Conservation (phyloP, 2,797 vertebrate genomes). For the Echiichthys vipera region DNA sequence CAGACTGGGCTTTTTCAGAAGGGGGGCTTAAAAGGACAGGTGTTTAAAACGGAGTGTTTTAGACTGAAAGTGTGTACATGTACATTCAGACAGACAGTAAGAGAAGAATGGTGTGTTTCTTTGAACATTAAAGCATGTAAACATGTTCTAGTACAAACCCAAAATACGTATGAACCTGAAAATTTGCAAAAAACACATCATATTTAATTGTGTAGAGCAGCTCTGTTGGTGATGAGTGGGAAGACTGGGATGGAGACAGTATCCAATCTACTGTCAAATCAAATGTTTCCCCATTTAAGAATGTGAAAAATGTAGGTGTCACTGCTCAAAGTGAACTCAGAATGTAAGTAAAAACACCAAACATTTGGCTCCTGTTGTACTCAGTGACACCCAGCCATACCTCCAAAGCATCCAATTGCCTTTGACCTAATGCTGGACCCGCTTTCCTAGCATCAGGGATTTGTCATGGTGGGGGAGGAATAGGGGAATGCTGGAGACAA, state of each 20-base stretch:
- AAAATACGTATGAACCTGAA: too few species aligned
- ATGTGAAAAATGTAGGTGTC: constrained; percentile 56
- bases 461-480: constrained; percentile 34
- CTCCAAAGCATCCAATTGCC: constrained; percentile 11
- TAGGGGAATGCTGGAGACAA: constrained; percentile 58
- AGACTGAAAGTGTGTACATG: too few species aligned
- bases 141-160: too few species aligned
- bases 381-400: background rate
- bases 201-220: background rate
- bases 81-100: too few species aligned
- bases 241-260: constrained; percentile 12
- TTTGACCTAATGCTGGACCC: constrained; percentile 45
- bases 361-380: background rate
- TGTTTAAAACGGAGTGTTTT: too few species aligned
- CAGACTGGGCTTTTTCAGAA: too few species aligned
- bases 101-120: too few species aligned
- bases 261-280: constrained; percentile 8
- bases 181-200: background rate
- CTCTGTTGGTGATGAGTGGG: background rate
- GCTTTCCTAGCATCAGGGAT: constrained; percentile 45
- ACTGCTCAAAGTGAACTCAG: constrained; percentile 21
- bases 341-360: constrained; percentile 4
- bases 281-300: constrained; percentile 36
- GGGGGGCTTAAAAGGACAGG: too few species aligned
- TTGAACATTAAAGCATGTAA: too few species aligned